Conservation (phyloP, 2,888 invertebrate genomes). For the Keiferia lycopersicella region DNA sequence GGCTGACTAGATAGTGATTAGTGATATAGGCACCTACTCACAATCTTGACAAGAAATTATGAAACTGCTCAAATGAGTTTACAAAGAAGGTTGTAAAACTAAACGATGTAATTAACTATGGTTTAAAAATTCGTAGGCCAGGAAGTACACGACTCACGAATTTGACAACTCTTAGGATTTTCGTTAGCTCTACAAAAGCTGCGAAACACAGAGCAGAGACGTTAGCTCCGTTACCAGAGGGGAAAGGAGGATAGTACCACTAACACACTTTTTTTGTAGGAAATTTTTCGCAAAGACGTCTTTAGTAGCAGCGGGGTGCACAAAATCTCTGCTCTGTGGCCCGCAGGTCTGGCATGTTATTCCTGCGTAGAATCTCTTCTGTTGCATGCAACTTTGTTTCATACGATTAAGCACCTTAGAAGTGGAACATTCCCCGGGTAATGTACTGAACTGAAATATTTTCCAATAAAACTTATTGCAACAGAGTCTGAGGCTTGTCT, state of each 20-base stretch:
- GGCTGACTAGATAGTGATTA: not conserved
- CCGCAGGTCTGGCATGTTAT: not conserved
- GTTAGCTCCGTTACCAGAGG: too few species aligned
- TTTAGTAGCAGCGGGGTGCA: too few species aligned
- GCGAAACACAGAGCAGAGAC: too few species aligned
- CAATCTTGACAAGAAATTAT: not conserved
- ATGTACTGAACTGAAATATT: conserved; percentile 11
- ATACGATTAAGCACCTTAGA: not conserved
- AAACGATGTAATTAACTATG: too few species aligned
- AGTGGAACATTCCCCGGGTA: not conserved
- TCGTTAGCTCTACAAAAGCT: too few species aligned
- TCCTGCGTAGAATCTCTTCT: not conserved
- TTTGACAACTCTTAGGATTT: too few species aligned
- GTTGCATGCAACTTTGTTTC: conserved; percentile 7
- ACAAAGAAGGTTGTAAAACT: not conserved
- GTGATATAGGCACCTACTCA: not conserved
- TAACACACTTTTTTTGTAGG: too few species aligned
- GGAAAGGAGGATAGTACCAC: too few species aligned
- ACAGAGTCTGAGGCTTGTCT: not conserved
- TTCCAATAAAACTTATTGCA: conserved; percentile 8
- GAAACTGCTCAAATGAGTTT: conserved; percentile 1
- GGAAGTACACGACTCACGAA: too few species aligned
- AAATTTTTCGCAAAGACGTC: too few species aligned
- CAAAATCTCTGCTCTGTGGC: not conserved
- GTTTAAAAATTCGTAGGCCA: not conserved